Base-by-base conservation (phyloP, 2,113 vertebrate genomes). In the Harpagus bidentatus region DNA sequence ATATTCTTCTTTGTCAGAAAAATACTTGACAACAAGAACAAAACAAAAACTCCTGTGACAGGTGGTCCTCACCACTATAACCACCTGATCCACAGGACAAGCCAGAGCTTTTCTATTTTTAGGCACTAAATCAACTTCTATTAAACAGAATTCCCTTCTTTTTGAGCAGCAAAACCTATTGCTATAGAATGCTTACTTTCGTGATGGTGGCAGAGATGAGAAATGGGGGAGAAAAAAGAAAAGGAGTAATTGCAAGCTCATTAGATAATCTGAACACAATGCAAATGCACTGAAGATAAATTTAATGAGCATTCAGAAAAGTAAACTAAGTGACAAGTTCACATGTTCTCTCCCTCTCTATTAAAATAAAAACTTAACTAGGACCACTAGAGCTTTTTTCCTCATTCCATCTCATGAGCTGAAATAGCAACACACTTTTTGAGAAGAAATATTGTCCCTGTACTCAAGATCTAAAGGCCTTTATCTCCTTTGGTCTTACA, bases 41-140 rank as follows among this genome's bases (percentile, higher is more conserved):
- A 94, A 96, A 73, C 55, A 84, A 65, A 91, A 45, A 59, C 23
- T 91, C 56, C 62, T 67, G 14, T 88, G 95, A 91, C 95, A 97
- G 73, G 94, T 97, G 89, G 90, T 77, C 96, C 94, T 94, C 70
- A 92, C 85, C 79, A 80, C 70, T 88, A 77, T 23, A 97, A 47
- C 38, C 74, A 96, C 72, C 76, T 74, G 58, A 95, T 73, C 92
- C 83, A 89, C 74, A 82, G 97, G 52, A 95, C 18, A 82, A 95
- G 94, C 71, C 93, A 91, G 67, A 13, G 50, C 25, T 81, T 88
- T 80, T 78, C 92, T 81, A 69, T 16, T 86, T 95, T 83, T 36
- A 91, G 70, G 47, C 22, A 93, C 38, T 34, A 66, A 95, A 92
- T 88, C 72, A 88, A 93, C 26, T 89, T 87, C 79, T 86, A 62